Evolutionary conservation across 1,140 invertebrate species (phyloP).

Genomic region (Choristoneura fumiferana): DNA sequence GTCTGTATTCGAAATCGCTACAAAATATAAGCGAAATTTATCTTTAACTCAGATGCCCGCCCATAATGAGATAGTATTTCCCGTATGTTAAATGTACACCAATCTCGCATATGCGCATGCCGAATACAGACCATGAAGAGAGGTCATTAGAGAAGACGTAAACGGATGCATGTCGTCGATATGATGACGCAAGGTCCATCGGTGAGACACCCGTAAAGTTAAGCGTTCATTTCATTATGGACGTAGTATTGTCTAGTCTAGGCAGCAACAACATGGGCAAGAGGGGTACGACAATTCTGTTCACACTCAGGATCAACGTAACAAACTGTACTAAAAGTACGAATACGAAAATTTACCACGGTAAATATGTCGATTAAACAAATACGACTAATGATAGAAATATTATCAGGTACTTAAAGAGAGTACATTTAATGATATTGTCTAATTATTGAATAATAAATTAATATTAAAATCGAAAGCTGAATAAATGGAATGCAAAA

Average conservation of each 20-base stretch:
- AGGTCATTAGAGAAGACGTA: too few relatives aligned
- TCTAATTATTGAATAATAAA: constrained; percentile 9
- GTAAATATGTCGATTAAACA: neutral
- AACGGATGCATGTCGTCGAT: too few relatives aligned
- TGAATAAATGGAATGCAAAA: constrained; percentile 7
- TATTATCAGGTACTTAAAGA: constrained; percentile 11
- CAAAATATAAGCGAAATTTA: too few relatives aligned
- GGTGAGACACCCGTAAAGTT: too few relatives aligned
- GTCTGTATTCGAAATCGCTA: too few relatives aligned
- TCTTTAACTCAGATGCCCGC: too few relatives aligned
- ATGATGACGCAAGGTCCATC: too few relatives aligned
- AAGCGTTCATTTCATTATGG: neutral
- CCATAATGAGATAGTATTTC: too few relatives aligned
- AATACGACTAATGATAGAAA: neutral
- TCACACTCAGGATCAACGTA: neutral
- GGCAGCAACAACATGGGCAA: neutral
- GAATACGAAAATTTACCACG: neutral
- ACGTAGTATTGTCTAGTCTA: constrained; percentile 3
- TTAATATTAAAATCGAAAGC: neutral
- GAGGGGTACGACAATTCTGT: neutral
- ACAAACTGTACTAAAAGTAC: neutral
- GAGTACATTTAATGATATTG: neutral
- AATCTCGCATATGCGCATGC: too few relatives aligned
- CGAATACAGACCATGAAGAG: too few relatives aligned
- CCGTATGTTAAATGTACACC: too few relatives aligned